Conservation (phyloP, 2,888 invertebrate species). For the Latheticus oryzae region DNA sequence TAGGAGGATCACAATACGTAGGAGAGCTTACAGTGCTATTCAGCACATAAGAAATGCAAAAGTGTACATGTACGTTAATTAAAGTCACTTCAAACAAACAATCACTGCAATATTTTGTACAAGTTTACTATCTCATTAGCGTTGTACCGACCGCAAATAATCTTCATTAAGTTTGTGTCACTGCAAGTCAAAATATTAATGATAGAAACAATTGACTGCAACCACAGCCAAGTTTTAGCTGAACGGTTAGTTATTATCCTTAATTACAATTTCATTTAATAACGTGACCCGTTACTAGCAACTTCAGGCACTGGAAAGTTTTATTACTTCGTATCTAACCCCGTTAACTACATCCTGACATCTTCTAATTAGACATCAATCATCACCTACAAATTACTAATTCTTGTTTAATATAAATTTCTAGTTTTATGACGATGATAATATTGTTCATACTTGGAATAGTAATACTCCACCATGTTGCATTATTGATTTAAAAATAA, state of each 20-base stretch:
- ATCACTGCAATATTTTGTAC: conserved; percentile 29
- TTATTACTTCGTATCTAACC: conserved; percentile 29
- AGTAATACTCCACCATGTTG: too few species aligned
- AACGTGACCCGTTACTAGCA: conserved; percentile 32
- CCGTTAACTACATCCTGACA: conserved; percentile 21
- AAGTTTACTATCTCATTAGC: conserved; percentile 32
- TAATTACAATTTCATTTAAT: conserved; percentile 35
- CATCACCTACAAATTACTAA: conserved; percentile 6
- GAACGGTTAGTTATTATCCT: conserved; percentile 35
- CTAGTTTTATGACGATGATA: too few species aligned
- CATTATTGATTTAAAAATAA: too few species aligned
- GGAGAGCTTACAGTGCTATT: conserved; percentile 17
- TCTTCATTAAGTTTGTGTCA: conserved; percentile 33
- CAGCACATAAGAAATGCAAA: conserved; percentile 18
- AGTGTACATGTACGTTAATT: conserved; percentile 21
- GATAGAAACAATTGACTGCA: conserved; percentile 34
- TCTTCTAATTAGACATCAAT: conserved; percentile 25
- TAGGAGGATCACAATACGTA: conserved; percentile 45
- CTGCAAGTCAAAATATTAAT: conserved; percentile 34
- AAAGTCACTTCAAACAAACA: conserved; percentile 31
- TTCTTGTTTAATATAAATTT: background rate
- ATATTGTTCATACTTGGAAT: background rate
- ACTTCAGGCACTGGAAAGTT: conserved; percentile 28
- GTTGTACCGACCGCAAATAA: conserved; percentile 29
- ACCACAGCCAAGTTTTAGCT: conserved; percentile 31